Base-by-base conservation (phyloP, 2,113 vertebrate species). In the Odontophorus gujanensis region DNA sequence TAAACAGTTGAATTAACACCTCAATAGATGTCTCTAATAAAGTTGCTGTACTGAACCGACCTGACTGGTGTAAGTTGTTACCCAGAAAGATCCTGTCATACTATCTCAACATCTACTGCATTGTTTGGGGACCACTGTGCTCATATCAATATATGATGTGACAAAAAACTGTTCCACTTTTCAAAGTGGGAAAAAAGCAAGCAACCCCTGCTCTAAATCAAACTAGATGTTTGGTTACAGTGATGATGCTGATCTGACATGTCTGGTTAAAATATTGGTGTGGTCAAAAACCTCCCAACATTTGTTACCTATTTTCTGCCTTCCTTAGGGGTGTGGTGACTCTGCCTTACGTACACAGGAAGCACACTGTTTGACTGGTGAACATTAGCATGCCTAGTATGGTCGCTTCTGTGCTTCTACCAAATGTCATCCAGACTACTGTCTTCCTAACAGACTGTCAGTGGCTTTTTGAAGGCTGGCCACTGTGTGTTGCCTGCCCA, bases 321-420 rank as follows among this genome's bases (percentile, higher is more conserved):
- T 53, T 13, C 1, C 2, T 6, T n/a, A n/a, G 48, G 51, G 26
- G 25, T 32, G 30, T 80, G 6, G 3, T 65, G 30, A 9, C 36
- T 81, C 30, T 77, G 55, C 17, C 10, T 18, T 55, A 47, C 11
- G 12, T 16, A 7, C 7, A 3, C n/a, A 51, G 28, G 45, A 24
- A 16, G 71, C 2, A 8, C 11, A 12, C 0, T 0, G 25, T 47
- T 3, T 34, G 19, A 1, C 2, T 50, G 57, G 28, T 86, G 50
- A 84, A 25, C 10, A 28, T 4, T 47, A 6, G n/a, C 3, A 3
- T 7, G n/a, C 13, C 7, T 17, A 45, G 24, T 5, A 4, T 30
- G 17, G 17, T 55, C 62, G 48, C 12, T 17, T 45, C 15, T 73
- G 30, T 63, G 32, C 38, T 68, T 59, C 57, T 57, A 5, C 17